Evolutionary conservation across 2,113 vertebrate genomes (phyloP).

Genomic region (Poeciliopsis prolifica): DNA sequence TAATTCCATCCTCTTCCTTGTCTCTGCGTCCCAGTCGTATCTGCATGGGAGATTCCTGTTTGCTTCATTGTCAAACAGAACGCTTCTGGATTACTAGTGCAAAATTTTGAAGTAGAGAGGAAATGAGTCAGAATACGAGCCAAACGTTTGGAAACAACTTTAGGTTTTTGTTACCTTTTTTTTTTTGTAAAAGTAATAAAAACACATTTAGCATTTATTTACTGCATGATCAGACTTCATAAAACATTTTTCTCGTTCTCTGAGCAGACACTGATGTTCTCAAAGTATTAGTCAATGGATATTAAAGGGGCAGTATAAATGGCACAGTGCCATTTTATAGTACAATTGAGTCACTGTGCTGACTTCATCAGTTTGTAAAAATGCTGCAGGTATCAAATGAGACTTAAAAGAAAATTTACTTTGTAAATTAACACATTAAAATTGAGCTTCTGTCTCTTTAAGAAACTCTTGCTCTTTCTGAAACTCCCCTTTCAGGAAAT

Average conservation of each 20-base stretch:
- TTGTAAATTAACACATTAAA: too few relatives aligned
- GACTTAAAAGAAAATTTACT: too few relatives aligned
- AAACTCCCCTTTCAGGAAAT: too few relatives aligned
- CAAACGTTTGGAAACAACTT: background rate
- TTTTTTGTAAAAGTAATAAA: background rate
- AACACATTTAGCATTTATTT: background rate
- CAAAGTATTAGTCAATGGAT: background rate
- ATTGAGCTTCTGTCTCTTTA: too few relatives aligned
- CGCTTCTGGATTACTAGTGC: background rate
- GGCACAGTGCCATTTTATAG: too few relatives aligned
- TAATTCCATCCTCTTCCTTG: conserved; percentile 31
- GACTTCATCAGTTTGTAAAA: too few relatives aligned
- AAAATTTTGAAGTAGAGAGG: background rate
- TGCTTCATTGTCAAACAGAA: conserved; percentile 37
- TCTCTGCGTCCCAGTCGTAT: conserved; percentile 27
- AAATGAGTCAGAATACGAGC: background rate
- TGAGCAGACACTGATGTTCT: background rate
- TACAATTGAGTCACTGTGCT: too few relatives aligned
- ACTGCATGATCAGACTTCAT: background rate
- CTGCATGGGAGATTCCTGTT: conserved; percentile 37
- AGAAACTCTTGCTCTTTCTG: too few relatives aligned
- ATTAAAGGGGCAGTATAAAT: too few relatives aligned
- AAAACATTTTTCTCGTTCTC: background rate
- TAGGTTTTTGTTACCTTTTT: background rate
- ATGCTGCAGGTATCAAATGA: too few relatives aligned